These are phyloP conservation scores for Embiotoca jacksoni DNA, from an alignment of 2,113 vertebrate species.

Conservation along the genomic window DNA sequence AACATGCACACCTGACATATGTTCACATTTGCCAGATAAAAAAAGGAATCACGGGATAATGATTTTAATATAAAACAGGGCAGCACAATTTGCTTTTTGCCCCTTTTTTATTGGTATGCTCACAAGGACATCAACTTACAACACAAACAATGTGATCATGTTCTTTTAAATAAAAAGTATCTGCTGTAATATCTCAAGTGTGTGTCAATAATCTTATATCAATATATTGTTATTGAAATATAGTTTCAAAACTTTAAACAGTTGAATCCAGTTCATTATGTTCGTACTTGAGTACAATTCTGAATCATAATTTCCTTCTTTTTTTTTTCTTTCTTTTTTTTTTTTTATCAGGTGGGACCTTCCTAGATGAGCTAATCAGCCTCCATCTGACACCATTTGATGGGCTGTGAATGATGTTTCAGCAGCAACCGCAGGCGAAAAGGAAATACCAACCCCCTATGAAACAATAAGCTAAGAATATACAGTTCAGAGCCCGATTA, in stretches of 20 bases:
- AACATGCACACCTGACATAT: too few relatives aligned
- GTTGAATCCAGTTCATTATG: background rate
- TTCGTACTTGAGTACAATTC: background rate
- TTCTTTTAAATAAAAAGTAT: too few relatives aligned
- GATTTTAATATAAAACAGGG: too few relatives aligned
- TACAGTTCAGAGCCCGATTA: slow-evolving; percentile 50
- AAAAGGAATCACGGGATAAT: too few relatives aligned
- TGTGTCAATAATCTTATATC: too few relatives aligned
- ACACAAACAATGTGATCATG: too few relatives aligned
- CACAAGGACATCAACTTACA: too few relatives aligned
- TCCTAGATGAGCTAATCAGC: slow-evolving; percentile 6
- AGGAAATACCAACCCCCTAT: slow-evolving; percentile 75
- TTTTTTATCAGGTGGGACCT: background rate
- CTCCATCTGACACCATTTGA: slow-evolving; percentile 46
- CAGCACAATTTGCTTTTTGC: too few relatives aligned
- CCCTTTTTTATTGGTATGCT: too few relatives aligned
- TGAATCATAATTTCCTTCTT: background rate
- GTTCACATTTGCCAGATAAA: too few relatives aligned
- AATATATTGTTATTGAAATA: too few relatives aligned
- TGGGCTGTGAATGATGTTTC: slow-evolving; percentile 43
- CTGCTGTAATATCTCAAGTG: too few relatives aligned
- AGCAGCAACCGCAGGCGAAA: slow-evolving; percentile 49
- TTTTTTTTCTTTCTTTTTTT: background rate
- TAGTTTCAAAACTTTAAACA: background rate
- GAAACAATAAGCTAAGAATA: slow-evolving; percentile 74